phyloP scores from a whole-genome alignment of 2,888 invertebrate species.

The Coelopa pilipes region DNA sequence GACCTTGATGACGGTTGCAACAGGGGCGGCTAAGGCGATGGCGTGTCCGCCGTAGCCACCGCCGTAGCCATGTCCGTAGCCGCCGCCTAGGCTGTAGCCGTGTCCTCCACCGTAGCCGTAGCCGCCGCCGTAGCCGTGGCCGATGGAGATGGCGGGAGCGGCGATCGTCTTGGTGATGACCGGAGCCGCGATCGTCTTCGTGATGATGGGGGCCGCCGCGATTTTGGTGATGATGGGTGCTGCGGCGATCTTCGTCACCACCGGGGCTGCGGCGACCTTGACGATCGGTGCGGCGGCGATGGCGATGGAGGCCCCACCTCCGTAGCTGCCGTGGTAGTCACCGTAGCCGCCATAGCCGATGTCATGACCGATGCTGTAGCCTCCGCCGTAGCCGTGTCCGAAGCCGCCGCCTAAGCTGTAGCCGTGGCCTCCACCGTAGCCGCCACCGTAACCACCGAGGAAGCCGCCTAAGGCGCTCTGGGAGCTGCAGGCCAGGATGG shows the following conservation, averaged over 20 bases:
- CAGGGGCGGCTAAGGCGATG: constrained; percentile 40
- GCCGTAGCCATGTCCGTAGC: constrained; percentile 66
- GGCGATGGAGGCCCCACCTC: constrained; percentile 30
- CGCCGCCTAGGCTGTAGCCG: constrained; percentile 68
- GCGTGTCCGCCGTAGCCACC: constrained; percentile 55
- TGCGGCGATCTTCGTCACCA: constrained; percentile 49
- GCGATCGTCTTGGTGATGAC: constrained; percentile 51
- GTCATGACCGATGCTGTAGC: constrained; percentile 43
- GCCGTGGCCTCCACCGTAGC: constrained; percentile 41
- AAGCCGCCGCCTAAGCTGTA: constrained; percentile 48
- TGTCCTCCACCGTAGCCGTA: constrained; percentile 49
- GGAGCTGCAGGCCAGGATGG: constrained; percentile 51
- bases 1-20: constrained; percentile 40
- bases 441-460: constrained; percentile 45
- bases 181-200: constrained; percentile 46
- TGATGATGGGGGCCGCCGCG: constrained; percentile 49
- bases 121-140: constrained; percentile 54
- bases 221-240: constrained; percentile 45
- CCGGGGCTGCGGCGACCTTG: constrained; percentile 49
- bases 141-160: constrained; percentile 46
- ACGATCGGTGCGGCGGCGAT: constrained; percentile 44
- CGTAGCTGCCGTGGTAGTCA: constrained; percentile 46
- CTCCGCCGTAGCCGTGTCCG: constrained; percentile 47
- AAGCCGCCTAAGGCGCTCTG: constrained; percentile 49
- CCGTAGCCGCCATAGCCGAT: constrained; percentile 41